Evolutionary conservation across 2,797 vertebrate genomes (phyloP).

Genomic region (Diplodus sargus): DNA sequence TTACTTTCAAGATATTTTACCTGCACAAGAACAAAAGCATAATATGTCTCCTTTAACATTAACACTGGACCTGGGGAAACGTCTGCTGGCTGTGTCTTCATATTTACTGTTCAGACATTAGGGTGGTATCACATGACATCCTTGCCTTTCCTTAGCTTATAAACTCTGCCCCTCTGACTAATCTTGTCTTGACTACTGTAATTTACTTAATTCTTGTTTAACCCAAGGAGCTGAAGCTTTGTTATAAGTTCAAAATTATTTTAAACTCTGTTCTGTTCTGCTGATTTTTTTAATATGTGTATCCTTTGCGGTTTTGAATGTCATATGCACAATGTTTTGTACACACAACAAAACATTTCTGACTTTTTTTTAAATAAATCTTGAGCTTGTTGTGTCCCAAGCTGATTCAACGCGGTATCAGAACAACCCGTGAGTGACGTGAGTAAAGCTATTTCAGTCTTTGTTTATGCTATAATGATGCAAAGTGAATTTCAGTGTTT

Average conservation of each 20-base stretch:
- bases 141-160: not conserved
- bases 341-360: not conserved
- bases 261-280: not conserved
- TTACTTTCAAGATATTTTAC: not conserved
- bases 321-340: not conserved
- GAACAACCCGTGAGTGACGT: not conserved
- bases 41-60: not conserved
- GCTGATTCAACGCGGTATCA: not conserved
- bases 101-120: not conserved
- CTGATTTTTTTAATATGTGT: not conserved
- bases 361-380: not conserved
- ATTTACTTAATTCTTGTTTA: no score
- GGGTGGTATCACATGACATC: not conserved
- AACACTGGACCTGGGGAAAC: not conserved
- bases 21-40: not conserved
- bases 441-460: not conserved
- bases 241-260: no score
- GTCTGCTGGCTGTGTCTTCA: not conserved
- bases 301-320: not conserved
- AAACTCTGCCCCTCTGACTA: no score
- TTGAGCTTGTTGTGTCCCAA: not conserved
- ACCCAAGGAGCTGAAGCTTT: no score
- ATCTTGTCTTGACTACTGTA: no score
- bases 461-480: not conserved
- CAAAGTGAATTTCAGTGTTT: not conserved